Base-by-base conservation (phyloP, 2,888 invertebrate genomes). In the Adela reaumurella region DNA sequence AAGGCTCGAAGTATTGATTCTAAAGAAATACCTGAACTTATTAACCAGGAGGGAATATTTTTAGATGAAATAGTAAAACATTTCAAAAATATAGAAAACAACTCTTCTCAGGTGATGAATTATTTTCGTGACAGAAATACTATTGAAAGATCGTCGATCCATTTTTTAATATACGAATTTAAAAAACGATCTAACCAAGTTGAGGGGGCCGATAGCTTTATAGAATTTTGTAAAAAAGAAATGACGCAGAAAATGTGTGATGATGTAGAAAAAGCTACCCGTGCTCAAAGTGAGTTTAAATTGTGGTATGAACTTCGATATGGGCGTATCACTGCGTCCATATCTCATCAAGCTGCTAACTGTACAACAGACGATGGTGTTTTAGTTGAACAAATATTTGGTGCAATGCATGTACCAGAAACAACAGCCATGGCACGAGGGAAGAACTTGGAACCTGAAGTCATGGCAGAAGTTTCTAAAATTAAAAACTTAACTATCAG, bases 251-350 rank as follows among this genome's bases (percentile, higher is more conserved):
- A 48, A 8, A 42, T 43, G 44, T 49, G 50, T 45, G 16, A 46
- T 48, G 48, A 47, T 49, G 49, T 49, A 49, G 51, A 50, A 46
- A 46, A 42, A 29, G 47, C 46, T 18, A 50, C 46, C 5, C 46
- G 44, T 18, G 24, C 48, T 19, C 52, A 54, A 54, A 47, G 48
- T 48, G 46, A 53, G 28, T 49, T 45, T 48, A 17, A 49, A 44
- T 44, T 54, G 20, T 56, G 55, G 54, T 46, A 52, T 49, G 51
- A 55, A 49, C 49, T 56, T 17, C 49, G 55, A 43, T 56, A 53
- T 54, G 54, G 52, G 28, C 47, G 57, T 20, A 54, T 57, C 19
- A 55, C 55, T 44, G 57, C 54, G 19, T 57, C 56, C 49, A 57
- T 52, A 54, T 48, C 53, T 17, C 52, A 56, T 52, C 54, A 55